phyloP scores from a whole-genome alignment of 2,888 invertebrate genomes.

The Bruchidius siliquastri region DNA sequence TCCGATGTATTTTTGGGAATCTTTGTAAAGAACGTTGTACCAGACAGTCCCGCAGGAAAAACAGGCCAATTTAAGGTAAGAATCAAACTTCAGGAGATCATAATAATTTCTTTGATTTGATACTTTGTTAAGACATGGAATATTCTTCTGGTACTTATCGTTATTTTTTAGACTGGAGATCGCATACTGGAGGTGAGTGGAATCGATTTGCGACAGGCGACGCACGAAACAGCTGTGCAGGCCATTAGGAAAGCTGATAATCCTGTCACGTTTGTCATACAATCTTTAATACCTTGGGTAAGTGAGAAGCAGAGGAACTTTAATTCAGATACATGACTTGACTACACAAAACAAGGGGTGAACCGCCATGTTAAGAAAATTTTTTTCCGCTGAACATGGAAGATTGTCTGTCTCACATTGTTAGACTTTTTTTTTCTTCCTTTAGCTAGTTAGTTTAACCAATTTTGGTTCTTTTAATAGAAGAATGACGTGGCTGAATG shows the following conservation, averaged over 20 bases:
- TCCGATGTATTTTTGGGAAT: conserved; percentile 78
- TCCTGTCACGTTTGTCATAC: conserved; percentile 85
- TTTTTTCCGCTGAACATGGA: too few species aligned
- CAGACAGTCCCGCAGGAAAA: conserved; percentile 88
- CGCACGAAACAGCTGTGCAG: conserved; percentile 91
- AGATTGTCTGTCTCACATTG: too few species aligned
- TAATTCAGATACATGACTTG: too few species aligned
- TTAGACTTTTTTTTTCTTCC: too few species aligned
- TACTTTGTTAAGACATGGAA: neutral
- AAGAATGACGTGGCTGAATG: neutral
- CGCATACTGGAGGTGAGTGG: conserved; percentile 89
- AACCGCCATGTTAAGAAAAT: too few species aligned
- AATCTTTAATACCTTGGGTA: conserved; percentile 74
- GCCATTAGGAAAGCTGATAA: conserved; percentile 88
- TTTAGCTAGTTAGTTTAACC: too few species aligned
- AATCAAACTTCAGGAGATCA: neutral
- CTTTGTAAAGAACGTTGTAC: conserved; percentile 94
- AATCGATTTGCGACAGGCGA: conserved; percentile 81
- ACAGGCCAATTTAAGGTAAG: conserved; percentile 80
- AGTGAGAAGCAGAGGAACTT: conserved; percentile 40
- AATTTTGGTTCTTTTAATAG: too few species aligned
- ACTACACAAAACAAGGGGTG: too few species aligned
- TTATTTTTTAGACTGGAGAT: conserved; percentile 72
- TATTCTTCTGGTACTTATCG: neutral
- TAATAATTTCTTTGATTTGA: too few species aligned